Conservation (phyloP, 2,888 invertebrate genomes). For the Hecatera dysodea region DNA sequence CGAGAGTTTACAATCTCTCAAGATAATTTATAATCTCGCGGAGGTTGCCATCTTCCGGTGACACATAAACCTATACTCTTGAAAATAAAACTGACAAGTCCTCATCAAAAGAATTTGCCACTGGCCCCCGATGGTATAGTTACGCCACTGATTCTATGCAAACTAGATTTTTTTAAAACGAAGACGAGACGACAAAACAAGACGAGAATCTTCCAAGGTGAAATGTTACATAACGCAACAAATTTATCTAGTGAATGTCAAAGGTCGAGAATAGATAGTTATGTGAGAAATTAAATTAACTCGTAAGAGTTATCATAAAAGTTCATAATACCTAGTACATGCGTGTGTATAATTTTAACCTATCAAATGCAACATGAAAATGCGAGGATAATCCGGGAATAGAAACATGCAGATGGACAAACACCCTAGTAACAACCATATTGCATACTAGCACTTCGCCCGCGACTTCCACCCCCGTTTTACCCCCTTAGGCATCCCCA, state of each 20-base stretch:
- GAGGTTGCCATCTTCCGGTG: too few relatives aligned
- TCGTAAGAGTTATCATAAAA: neutral
- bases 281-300: slow-evolving; percentile 8
- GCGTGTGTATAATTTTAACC: neutral
- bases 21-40: too few relatives aligned
- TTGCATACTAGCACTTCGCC: too few relatives aligned
- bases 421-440: neutral
- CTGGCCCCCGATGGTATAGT: too few relatives aligned
- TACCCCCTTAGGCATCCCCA: too few relatives aligned
- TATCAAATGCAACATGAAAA: neutral
- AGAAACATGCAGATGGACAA: neutral
- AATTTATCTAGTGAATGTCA: slow-evolving; percentile 56
- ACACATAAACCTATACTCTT: too few relatives aligned
- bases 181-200: neutral
- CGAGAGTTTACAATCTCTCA: too few relatives aligned
- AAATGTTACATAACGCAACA: slow-evolving; percentile 18
- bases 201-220: slow-evolving; percentile 47
- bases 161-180: neutral
- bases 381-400: neutral
- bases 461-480: too few relatives aligned
- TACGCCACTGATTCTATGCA: too few relatives aligned
- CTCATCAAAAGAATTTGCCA: too few relatives aligned
- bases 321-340: neutral
- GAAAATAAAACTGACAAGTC: too few relatives aligned
- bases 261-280: slow-evolving; percentile 41